phyloP scores from a whole-genome alignment of 1,140 invertebrate genomes.

The Drosophila ananassae region DNA sequence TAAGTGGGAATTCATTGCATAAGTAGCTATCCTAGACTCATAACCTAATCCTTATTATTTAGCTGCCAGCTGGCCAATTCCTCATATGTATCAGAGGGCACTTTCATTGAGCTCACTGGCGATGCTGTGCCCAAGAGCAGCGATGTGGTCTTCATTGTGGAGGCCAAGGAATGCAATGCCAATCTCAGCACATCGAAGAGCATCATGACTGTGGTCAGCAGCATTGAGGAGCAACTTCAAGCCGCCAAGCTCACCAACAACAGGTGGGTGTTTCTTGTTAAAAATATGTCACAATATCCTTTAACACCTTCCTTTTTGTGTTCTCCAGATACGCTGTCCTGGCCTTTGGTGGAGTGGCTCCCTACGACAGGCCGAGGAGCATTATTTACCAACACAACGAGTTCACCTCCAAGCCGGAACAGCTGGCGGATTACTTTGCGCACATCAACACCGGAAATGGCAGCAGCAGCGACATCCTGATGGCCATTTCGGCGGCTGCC shows the following conservation, averaged over 20 bases:
- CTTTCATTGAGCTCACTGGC: conserved; percentile 86
- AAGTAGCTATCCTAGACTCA: not conserved
- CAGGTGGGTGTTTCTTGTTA: conserved; percentile 84
- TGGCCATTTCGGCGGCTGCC: conserved; percentile 90
- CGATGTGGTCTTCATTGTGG: conserved; percentile 95
- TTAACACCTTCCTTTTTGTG: not conserved
- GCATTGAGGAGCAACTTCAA: conserved; percentile 88
- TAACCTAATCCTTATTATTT: conserved; percentile 9
- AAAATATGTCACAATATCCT: not conserved
- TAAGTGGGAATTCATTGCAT: conserved; percentile 79
- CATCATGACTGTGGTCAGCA: conserved; percentile 87
- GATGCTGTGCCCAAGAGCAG: conserved; percentile 87
- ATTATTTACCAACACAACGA: conserved; percentile 88
- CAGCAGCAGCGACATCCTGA: conserved; percentile 88
- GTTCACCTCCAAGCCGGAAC: conserved; percentile 87
- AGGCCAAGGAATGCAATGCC: conserved; percentile 92
- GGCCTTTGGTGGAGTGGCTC: conserved; percentile 90
- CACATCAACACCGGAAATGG: conserved; percentile 85
- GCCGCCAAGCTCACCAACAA: conserved; percentile 87
- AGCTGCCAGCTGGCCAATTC: conserved; percentile 88
- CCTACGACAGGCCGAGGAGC: conserved; percentile 88
- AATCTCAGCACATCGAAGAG: conserved; percentile 87
- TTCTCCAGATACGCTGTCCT: conserved; percentile 89
- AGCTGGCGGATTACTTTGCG: conserved; percentile 66
- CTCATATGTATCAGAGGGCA: conserved; percentile 89